Base-by-base conservation (phyloP, 2,113 vertebrate genomes). In the Phodopus roborovskii region DNA sequence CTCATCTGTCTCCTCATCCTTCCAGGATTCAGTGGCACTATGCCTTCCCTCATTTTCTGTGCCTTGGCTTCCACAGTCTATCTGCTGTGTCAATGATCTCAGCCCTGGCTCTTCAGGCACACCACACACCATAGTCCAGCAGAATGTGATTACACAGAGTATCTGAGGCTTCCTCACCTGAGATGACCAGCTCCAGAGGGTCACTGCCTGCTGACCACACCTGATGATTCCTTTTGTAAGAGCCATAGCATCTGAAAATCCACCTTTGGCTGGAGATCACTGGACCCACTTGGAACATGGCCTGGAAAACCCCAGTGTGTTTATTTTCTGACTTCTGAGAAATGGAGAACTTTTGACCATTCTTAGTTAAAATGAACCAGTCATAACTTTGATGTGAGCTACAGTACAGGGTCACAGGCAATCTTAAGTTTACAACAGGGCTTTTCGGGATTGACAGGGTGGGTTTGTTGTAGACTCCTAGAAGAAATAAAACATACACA, bases 271-370 rank as follows among this genome's bases (percentile, higher is more conserved):
- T 6, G 5, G 28, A 9, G 0, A 16, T 22, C 45, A 36, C 20
- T 50, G 64, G 45, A 24, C 33, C 45, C 84, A 87, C 33, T n/a
- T 17, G 33, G 12, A 87, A 87, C 3, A 2, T 1, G 2, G 64
- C 45, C 1, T 13, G 7, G 1, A 7, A 16, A 6, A 15, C 2
- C 6, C 19, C 6, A 26, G 16, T 16, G 1, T 83, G 3, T 28
- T 0, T 39, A 1, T 28, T 0, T 16, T 28, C 12, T 60, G 22
- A 4, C 0, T 0, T 7, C 68, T 19, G 15, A 70, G 2, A 5
- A 2, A 3, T 13, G 48, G 12, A 70, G 30, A n/a, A 13, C 1
- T 19, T 42, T 22, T 12, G 36, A 17, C 3, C 24, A 42, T 74
- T 9, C 7, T 19, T 42, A 1, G 13, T 73, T 53, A 88, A 39